These are phyloP conservation scores for Platysternon megacephalum DNA, from an alignment of 2,113 vertebrate genomes.

Conservation along the genomic window DNA sequence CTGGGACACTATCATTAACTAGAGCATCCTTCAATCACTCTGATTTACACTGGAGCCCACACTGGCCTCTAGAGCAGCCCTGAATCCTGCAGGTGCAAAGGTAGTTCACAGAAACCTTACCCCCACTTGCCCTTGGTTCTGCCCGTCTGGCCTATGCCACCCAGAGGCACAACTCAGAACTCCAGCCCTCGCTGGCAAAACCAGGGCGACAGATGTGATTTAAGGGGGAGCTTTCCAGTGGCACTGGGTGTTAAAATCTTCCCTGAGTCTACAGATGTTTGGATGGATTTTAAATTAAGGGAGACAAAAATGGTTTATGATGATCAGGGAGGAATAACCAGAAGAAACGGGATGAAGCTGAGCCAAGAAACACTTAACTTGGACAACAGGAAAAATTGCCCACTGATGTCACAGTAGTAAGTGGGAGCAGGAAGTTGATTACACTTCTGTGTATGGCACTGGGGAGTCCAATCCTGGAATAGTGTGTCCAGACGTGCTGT, in stretches of 20 bases:
- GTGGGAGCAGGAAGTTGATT: not conserved
- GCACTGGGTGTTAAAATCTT: not conserved
- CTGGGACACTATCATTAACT: not conserved
- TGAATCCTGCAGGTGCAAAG: not conserved
- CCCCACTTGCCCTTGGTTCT: not conserved
- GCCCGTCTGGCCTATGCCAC: not conserved
- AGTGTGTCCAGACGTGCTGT: not conserved
- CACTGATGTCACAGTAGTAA: not conserved
- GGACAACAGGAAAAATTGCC: not conserved
- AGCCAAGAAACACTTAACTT: not conserved
- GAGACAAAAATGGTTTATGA: not conserved
- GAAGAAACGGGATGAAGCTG: not conserved
- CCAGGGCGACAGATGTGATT: accelerated
- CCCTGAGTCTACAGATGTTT: not conserved
- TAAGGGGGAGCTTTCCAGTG: not conserved
- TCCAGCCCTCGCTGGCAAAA: not conserved
- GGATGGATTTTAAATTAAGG: not conserved
- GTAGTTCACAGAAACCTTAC: not conserved
- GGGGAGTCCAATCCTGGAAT: not conserved
- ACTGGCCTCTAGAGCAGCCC: not conserved
- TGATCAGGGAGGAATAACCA: not conserved
- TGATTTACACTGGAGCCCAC: not conserved
- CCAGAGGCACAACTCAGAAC: not conserved
- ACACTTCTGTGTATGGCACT: not conserved
- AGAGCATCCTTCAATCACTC: not conserved